phyloP scores from a whole-genome alignment of 2,113 vertebrate species.

The Neoarius graeffei region DNA sequence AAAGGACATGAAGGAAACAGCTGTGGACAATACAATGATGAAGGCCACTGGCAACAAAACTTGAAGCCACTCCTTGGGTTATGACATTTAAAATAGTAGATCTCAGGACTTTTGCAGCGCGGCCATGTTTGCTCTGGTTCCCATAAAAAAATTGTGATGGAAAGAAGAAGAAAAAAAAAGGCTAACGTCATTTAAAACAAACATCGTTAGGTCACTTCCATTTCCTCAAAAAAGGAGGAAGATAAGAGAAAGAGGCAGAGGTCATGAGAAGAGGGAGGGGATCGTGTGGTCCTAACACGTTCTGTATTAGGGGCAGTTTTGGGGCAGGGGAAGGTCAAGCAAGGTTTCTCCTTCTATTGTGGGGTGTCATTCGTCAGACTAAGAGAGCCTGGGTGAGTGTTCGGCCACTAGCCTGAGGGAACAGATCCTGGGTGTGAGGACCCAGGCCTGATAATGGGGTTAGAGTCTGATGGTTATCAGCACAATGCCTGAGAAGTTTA shows the following conservation, averaged over 20 bases:
- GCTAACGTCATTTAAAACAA: constrained; percentile 64
- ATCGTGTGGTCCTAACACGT: constrained; percentile 55
- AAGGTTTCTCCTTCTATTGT: constrained; percentile 76
- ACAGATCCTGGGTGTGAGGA: constrained; percentile 73
- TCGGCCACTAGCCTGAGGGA: constrained; percentile 72
- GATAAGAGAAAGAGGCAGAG: constrained; percentile 55
- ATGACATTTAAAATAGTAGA: constrained; percentile 63
- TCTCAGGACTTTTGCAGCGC: constrained; percentile 57
- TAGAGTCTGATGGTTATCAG: constrained; percentile 78
- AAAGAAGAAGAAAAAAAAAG: constrained; percentile 54
- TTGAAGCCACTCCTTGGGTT: constrained; percentile 55
- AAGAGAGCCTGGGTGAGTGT: constrained; percentile 69
- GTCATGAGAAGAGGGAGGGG: constrained; percentile 35
- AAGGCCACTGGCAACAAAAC: constrained; percentile 7
- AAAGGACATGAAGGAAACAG: constrained; percentile 72
- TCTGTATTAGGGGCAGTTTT: constrained; percentile 61
- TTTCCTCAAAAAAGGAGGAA: constrained; percentile 60
- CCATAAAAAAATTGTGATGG: background rate
- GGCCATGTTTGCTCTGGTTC: constrained; percentile 36
- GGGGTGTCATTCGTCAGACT: constrained; percentile 76
- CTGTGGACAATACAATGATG: constrained; percentile 61
- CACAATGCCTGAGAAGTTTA: constrained; percentile 71
- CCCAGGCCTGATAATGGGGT: constrained; percentile 75
- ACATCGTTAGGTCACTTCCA: constrained; percentile 62
- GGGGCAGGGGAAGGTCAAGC: constrained; percentile 74